Percentiles rank a stretch among this genome's conserved stretches.
phyloP scores from a whole-genome alignment of 2,797 vertebrate species.

The Macropus fuliginosus region DNA sequence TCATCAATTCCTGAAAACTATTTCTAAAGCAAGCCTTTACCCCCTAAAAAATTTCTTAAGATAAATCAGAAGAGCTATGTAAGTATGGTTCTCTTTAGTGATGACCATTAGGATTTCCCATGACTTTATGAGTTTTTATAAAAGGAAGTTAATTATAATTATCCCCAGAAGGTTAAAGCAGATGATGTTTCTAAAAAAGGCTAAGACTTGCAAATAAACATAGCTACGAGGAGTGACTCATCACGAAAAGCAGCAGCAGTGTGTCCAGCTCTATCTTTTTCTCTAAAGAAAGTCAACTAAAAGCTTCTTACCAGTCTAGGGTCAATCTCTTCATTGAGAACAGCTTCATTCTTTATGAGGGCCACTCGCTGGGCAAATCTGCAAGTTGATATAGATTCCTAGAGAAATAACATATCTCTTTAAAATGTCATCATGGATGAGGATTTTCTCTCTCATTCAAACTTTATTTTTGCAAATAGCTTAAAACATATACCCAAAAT shows the following conservation, averaged over 20 bases:
- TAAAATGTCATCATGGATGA: not conserved
- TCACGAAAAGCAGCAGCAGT: slow-evolving; percentile 21
- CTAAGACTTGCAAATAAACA: not conserved
- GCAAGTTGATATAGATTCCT: slow-evolving; percentile 98
- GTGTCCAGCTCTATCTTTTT: not conserved
- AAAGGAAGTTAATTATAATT: slow-evolving; percentile 17
- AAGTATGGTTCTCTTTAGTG: slow-evolving; percentile 39
- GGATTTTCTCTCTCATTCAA: not conserved
- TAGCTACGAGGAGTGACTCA: not conserved
- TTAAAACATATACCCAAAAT: slow-evolving; percentile 4
- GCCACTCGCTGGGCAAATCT: slow-evolving; percentile 97
- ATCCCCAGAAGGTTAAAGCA: not conserved
- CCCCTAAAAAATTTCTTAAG: not conserved
- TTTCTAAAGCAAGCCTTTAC: no score
- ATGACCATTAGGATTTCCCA: slow-evolving; percentile 33
- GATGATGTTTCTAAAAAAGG: not conserved
- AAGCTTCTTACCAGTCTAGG: slow-evolving; percentile 90
- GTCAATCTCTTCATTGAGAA: slow-evolving; percentile 96
- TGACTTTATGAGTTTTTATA: slow-evolving; percentile 41
- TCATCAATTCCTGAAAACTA: not conserved
- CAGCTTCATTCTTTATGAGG: slow-evolving; percentile 95
- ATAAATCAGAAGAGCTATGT: not conserved
- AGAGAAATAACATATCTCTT: slow-evolving; percentile 21
- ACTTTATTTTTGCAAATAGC: slow-evolving; percentile 18
- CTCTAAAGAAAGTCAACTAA: slow-evolving; percentile 11